Conservation (phyloP, 2,888 invertebrate genomes). For the Macrosiphum euphorbiae region DNA sequence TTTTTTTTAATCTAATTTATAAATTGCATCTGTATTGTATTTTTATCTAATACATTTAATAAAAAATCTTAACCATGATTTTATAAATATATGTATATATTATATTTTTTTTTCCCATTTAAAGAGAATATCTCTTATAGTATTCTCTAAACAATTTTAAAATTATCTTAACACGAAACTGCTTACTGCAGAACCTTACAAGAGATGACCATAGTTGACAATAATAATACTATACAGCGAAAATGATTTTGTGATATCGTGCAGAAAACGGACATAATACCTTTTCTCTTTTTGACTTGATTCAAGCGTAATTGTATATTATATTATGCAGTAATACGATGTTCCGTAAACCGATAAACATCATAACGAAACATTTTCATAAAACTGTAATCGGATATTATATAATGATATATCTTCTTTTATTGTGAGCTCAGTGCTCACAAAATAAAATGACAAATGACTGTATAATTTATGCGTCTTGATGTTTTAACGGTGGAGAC, state of each 20-base stretch:
- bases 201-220: not conserved
- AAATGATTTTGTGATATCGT: not conserved
- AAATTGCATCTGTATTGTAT: too few relatives aligned
- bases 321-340: not conserved
- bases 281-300: not conserved
- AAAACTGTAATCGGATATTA: slow-evolving; percentile 4
- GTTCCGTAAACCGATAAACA: not conserved
- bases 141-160: too few relatives aligned
- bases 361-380: not conserved
- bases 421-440: not conserved
- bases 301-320: not conserved
- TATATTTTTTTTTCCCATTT: too few relatives aligned
- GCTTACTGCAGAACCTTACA: too few relatives aligned
- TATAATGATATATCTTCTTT: not conserved
- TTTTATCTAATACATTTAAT: too few relatives aligned
- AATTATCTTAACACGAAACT: too few relatives aligned
- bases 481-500: not conserved
- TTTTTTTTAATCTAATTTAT: too few relatives aligned
- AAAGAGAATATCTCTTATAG: too few relatives aligned
- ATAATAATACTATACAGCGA: not conserved
- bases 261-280: not conserved
- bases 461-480: not conserved
- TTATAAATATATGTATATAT: too few relatives aligned
- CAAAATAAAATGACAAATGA: not conserved
- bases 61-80: too few relatives aligned